Base-by-base conservation (phyloP, 2,888 invertebrate species). In the Trachelus tabidus region DNA sequence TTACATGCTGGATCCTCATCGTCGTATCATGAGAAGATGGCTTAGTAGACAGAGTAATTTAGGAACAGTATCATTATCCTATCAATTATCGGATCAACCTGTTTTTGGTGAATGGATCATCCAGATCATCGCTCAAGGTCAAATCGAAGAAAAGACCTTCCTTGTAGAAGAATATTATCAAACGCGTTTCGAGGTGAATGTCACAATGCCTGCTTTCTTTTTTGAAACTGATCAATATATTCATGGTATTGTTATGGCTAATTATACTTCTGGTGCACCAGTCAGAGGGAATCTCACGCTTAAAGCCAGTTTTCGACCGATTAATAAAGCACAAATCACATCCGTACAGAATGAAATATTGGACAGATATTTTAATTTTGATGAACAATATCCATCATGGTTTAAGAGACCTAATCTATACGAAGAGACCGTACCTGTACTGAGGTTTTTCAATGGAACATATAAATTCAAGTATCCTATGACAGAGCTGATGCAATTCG, bases 121-220 rank as follows among this genome's bases (percentile, higher is more conserved):
- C 83, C 94, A 96, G 81, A 96, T 98, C 0, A 94, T 96, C 83
- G 98, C 98, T 0, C 96, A 97, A 89, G 97, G 97, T 0, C 98
- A 98, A 91, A 92, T 95, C 2, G 98, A 98, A 92, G 96, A 97
- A 90, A 94, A 96, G 69, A 94, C 94, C 77, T 98, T 98, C 92
- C 92, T 95, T 11, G 98, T 99, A 0, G 98, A 98, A 90, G 98
- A 98, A 92, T 98, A 98, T 92, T 98, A 98, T 92, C 98, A 98
- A 92, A 98, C 98, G 0, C 94, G 98, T 85, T 98, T 97, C 90
- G 98, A 98, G 93, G 97, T 98, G 1, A 98, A 98, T 92, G 98
- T 99, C 0, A 98, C 98, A 0, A 98, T 98, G 96, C 97, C 98
- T 0, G 96, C 98, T 0, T 98, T 98, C 91, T 97, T 98, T 92